Base-by-base conservation (phyloP, 2,797 vertebrate species). In the Ceyx erithaca region DNA sequence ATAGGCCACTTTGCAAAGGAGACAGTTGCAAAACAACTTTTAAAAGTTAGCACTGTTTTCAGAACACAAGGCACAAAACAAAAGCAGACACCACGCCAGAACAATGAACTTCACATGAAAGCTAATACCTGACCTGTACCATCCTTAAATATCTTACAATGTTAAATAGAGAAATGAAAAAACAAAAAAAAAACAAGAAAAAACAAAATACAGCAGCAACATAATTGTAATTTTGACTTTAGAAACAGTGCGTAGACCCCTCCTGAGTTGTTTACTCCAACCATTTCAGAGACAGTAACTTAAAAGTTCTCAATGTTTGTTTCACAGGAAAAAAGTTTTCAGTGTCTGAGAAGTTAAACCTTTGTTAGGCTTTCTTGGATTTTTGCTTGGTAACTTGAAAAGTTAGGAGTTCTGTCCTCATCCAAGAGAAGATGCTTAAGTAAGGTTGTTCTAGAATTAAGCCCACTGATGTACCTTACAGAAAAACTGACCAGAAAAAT, bases 201-300 rank as follows among this genome's bases (percentile, higher is more conserved):
- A 89, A 93, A 91, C 23, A 58, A 92, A 90, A 96, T 93, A 99
- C 98, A 99, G 98, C 99, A 99, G 99, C 98, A 99, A 98, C 98
- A 98, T 98, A 98, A 98, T 98, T 97, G 98, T 98, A 97, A 98
- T 98, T 98, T 97, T 98, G 98, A 99, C 97, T 98, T 98, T 98
- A 97, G 97, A 98, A 98, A 98, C 98, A 98, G 99, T 98, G 99
- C 98, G 98, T 98, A 97, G 98, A 99, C 98, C 97, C 96, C 98
- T 98, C 98, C 98, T 98, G 98, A 98, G 98, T 98, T 96, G 97
- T 95, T 94, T 64, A 94, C 97, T 97, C 97, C 96, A 97, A 91
- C 97, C 97, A 96, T 96, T 97, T 96, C 97, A 94, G 97, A 98
- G 97, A 97, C 97, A 95, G 98, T 94, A 97, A 94, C 96, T 94